phyloP scores from a whole-genome alignment of 2,888 invertebrate genomes.

The Standfussiana lucernea region DNA sequence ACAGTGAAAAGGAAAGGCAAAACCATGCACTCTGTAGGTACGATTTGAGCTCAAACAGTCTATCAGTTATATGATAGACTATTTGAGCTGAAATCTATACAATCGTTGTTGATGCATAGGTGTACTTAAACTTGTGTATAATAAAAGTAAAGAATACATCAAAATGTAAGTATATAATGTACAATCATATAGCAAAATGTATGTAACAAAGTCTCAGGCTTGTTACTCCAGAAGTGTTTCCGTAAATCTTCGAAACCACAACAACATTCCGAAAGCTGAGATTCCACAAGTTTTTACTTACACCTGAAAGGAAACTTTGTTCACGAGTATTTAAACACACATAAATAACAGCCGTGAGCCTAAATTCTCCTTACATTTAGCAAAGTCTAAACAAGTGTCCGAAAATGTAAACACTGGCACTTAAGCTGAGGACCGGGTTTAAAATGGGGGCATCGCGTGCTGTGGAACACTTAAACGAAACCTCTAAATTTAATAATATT shows the following conservation, averaged over 20 bases:
- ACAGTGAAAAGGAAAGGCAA: no score
- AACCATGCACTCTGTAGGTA: not conserved
- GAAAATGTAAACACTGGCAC: conserved; percentile 54
- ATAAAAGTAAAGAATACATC: not conserved
- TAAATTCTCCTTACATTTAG: conserved; percentile 43
- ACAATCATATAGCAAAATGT: not conserved
- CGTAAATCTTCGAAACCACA: conserved; percentile 15
- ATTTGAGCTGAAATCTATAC: not conserved
- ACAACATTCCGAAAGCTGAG: not conserved
- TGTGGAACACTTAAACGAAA: conserved; percentile 36
- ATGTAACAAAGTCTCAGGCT: not conserved
- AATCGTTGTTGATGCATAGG: not conserved
- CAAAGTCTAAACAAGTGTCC: conserved; percentile 50
- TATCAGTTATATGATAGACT: no score
- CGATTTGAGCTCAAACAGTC: no score
- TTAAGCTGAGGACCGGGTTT: conserved; percentile 43
- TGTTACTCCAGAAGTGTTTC: conserved; percentile 13
- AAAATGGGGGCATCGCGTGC: conserved; percentile 65
- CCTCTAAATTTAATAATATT: conserved; percentile 63
- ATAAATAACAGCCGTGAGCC: conserved; percentile 26
- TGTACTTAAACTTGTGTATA: not conserved
- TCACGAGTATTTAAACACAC: conserved; percentile 35
- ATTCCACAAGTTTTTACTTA: conserved; percentile 29
- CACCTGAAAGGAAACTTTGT: conserved; percentile 27
- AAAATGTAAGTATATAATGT: not conserved